Evolutionary conservation across 2,888 invertebrate species (phyloP), one percentile per base, ranked within the genome.

Genomic region (Periphyllus acericola): DNA sequence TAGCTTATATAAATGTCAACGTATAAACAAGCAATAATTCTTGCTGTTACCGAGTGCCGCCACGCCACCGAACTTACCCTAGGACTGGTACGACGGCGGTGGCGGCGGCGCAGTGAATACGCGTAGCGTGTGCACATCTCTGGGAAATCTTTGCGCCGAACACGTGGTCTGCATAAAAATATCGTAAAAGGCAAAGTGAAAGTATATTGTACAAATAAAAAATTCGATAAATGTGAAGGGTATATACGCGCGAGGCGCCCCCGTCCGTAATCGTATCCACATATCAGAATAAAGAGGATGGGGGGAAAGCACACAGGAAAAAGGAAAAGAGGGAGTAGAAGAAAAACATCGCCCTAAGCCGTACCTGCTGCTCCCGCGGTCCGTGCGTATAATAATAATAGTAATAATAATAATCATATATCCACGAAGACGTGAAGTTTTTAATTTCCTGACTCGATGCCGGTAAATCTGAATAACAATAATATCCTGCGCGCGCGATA

Each of bases 21-120:
- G 87, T 87, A 87, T 87, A 87, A 87, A 87, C 87, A 81, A 87
- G 87, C 87, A 81, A 87, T 87, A 87, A 87, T 81, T 87, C 80
- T 87, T 87, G 81, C 80, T 29, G 86, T 78, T 85, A 32, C 85
- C 71, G 71, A 66, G 83, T 74, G 55, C 72, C 34, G 14, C 71
- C 83, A 34, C 25, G 60, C 14, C 60, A 14, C 46, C 46, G 14
- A 46, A 14, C 14, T 46, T 46, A 46, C 46, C 46, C 46, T 14
- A 46, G 11, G 14, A 25, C 60, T 60, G 25, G 60, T 19, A 60
- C 25, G 60, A 60, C 25, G 60, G 3, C 29, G 71, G 4, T 32
- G 29, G 14, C 29, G 5, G 9, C 32, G 71, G 17, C 71, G 11
- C 29, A 29, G 25, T 29, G 32, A 29, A 71, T 29, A 17, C 29